Evolutionary conservation across 2,888 invertebrate genomes (phyloP), one percentile per base, ranked within the genome.

Genomic region (Automeris io): DNA sequence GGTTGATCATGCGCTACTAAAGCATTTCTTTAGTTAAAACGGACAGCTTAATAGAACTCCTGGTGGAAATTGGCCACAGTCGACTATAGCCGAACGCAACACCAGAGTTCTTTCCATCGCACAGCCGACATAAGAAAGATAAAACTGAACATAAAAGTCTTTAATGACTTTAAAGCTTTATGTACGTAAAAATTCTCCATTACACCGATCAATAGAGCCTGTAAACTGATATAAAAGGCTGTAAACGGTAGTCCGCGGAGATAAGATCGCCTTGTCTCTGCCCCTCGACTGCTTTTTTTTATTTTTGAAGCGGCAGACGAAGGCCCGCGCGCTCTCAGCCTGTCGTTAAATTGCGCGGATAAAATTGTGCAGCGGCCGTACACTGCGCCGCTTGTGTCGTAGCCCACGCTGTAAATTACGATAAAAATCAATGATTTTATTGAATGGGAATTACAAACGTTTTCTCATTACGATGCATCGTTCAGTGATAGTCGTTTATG

Each of bases 181-280:
- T n/a, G n/a, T n/a, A n/a, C n/a, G n/a, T n/a, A n/a, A n/a, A n/a
- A n/a, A n/a, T n/a, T n/a, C n/a, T n/a, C n/a, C 36, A 42, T 37
- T 42, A 49, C 41, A 50, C 54, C 54, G 43, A 52, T 59, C 57
- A 53, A 43, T 42, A 41, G 43, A 19, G 45, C 42, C 42, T 46
- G 46, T 47, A 54, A 42, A 39, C 26, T 31, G 48, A 39, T 40
- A 42, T 45, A 47, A 37, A 39, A 46, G 47, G 46, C 49, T 65
- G 67, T 68, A 64, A 66, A 73, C 74, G 62, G 74, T 72, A 74
- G 74, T 61, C 49, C 42, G 38, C 37, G 46, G 43, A 58, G 74
- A 73, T 73, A 67, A 49, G 50, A 70, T 72, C 69, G 48, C 23
- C 43, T 51, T 54, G 64, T 62, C 52, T 48, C 48, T 49, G 52